A percentile compares a stretch with the other conserved stretches of the same genome.
phyloP scores from a whole-genome alignment of 2,113 vertebrate genomes.

The Neofelis nebulosa region DNA sequence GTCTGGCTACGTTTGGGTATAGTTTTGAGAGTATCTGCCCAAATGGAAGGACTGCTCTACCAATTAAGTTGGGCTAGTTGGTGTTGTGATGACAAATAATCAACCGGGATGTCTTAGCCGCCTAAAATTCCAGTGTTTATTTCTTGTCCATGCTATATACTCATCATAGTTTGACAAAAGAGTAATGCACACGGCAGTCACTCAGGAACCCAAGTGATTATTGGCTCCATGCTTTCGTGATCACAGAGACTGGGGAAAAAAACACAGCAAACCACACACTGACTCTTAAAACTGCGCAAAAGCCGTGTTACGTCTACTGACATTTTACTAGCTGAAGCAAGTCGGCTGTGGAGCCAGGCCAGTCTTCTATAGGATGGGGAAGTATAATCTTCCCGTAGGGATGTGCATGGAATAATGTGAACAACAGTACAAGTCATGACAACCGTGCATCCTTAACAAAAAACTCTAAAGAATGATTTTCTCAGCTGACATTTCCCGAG shows the following conservation, averaged over 20 bases:
- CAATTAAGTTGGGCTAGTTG: background rate
- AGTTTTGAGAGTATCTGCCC: background rate
- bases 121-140: background rate
- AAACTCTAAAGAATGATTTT: constrained; percentile 25
- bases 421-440: background rate
- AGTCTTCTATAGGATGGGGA: background rate
- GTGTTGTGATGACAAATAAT: background rate
- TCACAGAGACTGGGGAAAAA: background rate
- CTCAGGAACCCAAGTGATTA: background rate
- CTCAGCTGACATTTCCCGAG: constrained; percentile 6
- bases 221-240: background rate
- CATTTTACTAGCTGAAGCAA: background rate
- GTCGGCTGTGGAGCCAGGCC: background rate
- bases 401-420: background rate
- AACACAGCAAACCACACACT: background rate
- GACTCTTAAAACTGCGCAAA: background rate
- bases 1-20: background rate
- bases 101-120: background rate
- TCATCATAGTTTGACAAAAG: background rate
- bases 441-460: background rate
- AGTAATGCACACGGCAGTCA: background rate
- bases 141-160: background rate
- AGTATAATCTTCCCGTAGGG: background rate
- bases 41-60: background rate
- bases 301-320: background rate